Percentiles rank a stretch among this genome's conserved stretches.
phyloP scores from a whole-genome alignment of 2,113 vertebrate genomes.

The Grammomys dolichurus region DNA sequence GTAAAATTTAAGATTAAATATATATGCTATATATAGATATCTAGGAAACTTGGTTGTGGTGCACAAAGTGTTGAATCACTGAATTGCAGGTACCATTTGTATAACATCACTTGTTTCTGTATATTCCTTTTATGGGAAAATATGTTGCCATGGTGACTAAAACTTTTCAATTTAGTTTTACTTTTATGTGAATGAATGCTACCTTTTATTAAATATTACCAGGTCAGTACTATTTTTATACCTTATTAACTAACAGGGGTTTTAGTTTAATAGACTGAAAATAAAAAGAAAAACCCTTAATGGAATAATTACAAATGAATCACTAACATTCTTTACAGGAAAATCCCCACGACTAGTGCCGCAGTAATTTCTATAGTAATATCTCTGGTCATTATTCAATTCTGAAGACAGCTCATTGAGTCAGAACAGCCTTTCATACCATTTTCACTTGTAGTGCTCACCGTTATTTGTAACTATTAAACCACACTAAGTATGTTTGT shows the following conservation, averaged over 20 bases:
- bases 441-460: constrained; percentile 85
- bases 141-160: constrained; percentile 89
- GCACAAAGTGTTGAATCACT: constrained; percentile 90
- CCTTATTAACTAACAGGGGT: constrained; percentile 88
- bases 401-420: constrained; percentile 82
- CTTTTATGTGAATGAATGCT: constrained; percentile 89
- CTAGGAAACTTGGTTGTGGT: constrained; percentile 90
- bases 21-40: constrained; percentile 90
- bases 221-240: constrained; percentile 92
- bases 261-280: constrained; percentile 87
- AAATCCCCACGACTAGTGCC: constrained; percentile 88
- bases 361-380: constrained; percentile 85
- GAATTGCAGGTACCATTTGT: constrained; percentile 88
- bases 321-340: constrained; percentile 73
- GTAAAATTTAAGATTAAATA: constrained; percentile 89
- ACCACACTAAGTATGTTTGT: constrained; percentile 91
- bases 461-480: constrained; percentile 89
- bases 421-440: constrained; percentile 83
- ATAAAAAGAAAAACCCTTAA: constrained; percentile 80
- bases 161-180: constrained; percentile 86
- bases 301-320: constrained; percentile 84
- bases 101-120: constrained; percentile 83
- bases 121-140: constrained; percentile 86
- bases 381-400: constrained; percentile 79
- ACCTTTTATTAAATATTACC: constrained; percentile 90